Conservation (phyloP, 2,797 vertebrate species). For the Sebastes trivittatus region DNA sequence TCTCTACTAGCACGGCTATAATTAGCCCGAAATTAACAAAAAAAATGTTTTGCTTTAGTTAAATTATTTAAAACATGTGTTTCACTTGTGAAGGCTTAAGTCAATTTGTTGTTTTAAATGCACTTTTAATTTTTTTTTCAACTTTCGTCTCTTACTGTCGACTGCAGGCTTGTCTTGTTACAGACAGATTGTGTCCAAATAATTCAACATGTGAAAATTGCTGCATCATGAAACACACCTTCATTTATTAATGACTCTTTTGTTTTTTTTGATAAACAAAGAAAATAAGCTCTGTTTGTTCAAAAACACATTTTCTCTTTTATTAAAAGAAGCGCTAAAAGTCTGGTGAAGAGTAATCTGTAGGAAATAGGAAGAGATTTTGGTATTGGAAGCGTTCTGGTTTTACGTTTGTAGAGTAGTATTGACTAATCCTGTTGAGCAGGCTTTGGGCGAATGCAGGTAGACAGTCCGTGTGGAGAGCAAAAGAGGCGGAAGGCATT, state of each 20-base stretch:
- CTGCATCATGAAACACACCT: not conserved
- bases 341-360: not conserved
- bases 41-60: constrained; percentile 89
- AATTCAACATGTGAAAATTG: not conserved
- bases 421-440: too few species aligned
- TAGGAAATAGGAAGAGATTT: too few species aligned
- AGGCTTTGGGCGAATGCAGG: too few species aligned
- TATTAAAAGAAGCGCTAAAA: not conserved
- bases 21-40: constrained; percentile 87
- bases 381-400: too few species aligned
- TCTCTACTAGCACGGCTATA: constrained; percentile 81
- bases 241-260: not conserved
- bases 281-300: not conserved
- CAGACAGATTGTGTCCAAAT: not conserved
- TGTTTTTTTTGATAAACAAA: not conserved
- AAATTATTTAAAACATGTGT: constrained; percentile 90
- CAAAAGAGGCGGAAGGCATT: too few species aligned
- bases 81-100: constrained; percentile 87
- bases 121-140: constrained; percentile 11
- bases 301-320: not conserved
- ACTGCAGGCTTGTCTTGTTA: not conserved
- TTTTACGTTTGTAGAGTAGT: too few species aligned
- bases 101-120: constrained; percentile 77
- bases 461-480: too few species aligned
- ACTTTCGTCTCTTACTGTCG: constrained; percentile 6